Conservation (phyloP, 2,797 vertebrate genomes). For the Sebastes cheni region DNA sequence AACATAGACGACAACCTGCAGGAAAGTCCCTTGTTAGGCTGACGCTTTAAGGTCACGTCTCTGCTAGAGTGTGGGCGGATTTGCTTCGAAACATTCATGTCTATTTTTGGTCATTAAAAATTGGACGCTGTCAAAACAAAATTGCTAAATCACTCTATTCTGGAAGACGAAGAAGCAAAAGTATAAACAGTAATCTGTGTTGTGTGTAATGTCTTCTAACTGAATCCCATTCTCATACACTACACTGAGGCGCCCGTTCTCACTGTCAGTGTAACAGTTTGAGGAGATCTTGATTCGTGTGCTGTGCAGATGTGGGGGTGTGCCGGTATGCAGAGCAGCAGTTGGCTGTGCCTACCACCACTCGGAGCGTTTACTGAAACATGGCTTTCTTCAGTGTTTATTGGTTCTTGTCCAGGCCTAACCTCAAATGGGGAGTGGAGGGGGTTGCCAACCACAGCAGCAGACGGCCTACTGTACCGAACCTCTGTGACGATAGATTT, state of each 20-base stretch:
- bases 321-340: constrained; percentile 41
- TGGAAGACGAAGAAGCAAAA: not conserved
- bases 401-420: constrained; percentile 70
- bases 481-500: constrained; percentile 38
- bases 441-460: constrained; percentile 42
- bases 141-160: not conserved
- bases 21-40: constrained; percentile 69
- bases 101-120: constrained; percentile 67
- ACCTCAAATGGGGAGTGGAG: constrained; percentile 57
- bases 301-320: constrained; percentile 42
- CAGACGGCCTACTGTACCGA: constrained; percentile 57
- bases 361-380: constrained; percentile 64
- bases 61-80: constrained; percentile 52
- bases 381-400: constrained; percentile 76
- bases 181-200: constrained; percentile 8
- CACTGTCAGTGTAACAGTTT: not conserved
- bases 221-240: not conserved
- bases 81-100: constrained; percentile 56
- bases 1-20: constrained; percentile 55
- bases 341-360: constrained; percentile 57
- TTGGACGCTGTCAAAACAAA: constrained; percentile 13
- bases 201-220: not conserved
- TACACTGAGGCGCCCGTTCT: not conserved
- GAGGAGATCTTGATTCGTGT: constrained; percentile 24
- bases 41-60: constrained; percentile 51